Base-by-base conservation (phyloP, 2,888 invertebrate species). In the Napeogenes inachia region DNA sequence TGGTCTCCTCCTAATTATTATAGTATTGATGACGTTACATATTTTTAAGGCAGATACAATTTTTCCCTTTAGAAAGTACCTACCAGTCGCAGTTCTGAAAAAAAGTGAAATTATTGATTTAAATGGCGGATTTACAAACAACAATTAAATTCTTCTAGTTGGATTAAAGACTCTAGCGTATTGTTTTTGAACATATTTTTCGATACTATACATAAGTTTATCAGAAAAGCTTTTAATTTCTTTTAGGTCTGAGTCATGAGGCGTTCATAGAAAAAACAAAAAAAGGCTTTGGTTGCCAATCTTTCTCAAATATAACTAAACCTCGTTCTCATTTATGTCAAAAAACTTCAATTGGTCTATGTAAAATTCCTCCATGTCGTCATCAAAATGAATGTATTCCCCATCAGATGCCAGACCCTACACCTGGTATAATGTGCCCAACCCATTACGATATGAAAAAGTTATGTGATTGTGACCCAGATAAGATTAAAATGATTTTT, bases 221-320 rank as follows among this genome's bases (percentile, higher is more conserved):
- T 21, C 21, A 21, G 1, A 21, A 21, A 21, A 21, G 1, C 21
- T 21, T 21, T 21, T 21, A 21, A 21, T 21, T 21, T 64, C 21
- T 21, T 64, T 13, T 53, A 70, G 70, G 67, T 46, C 13, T 68
- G 30, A 58, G 47, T 42, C 56, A 60, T 35, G 63, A 68, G 50
- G 58, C 55, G 2, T 50, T 21, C 55, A 56, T 32, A 6, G 55
- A 57, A 32, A 54, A 21, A 13, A 30, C 13, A 13, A 55, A 46
- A 32, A 56, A 59, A 60, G 58, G 60, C 56, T 8, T 61, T 32
- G 46, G 59, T 56, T 55, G 21, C 57, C 57, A 53, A 42, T 42
- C 55, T 10, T 30, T 10, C 30, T 30, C 50, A 21, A 46, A 21
- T 13, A n/a, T 45, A 55, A 38, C 13, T 4, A 21, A 21, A 21